A percentile compares a stretch with the other conserved stretches of the same genome.
Evolutionary conservation across 2,888 invertebrate genomes (phyloP).

Genomic region (Volucella inflata): DNA sequence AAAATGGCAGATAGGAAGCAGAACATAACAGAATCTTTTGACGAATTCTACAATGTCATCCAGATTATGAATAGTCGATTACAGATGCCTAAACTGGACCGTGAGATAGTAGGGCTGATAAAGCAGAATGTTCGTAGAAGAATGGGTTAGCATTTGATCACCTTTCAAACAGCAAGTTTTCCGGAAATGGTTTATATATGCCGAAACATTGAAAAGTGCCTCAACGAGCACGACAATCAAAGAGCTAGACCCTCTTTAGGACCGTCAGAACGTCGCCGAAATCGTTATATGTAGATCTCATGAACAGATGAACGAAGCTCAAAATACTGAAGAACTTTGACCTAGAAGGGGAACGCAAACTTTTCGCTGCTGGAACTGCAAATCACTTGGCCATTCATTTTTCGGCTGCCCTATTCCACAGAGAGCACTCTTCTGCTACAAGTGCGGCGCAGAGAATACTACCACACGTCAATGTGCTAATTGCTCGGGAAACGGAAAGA

Average conservation of each 20-base stretch:
- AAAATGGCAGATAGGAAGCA: conserved; percentile 8
- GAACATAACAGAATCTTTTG: not conserved
- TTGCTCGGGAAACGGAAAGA: conserved; percentile 10
- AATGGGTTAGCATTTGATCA: not conserved
- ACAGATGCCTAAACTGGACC: not conserved
- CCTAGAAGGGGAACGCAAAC: not conserved
- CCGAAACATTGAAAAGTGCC: conserved; percentile 6
- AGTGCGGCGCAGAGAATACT: too few relatives aligned
- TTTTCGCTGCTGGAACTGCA: not conserved
- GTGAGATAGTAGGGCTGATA: not conserved
- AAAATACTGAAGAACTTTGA: not conserved
- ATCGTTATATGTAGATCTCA: too few relatives aligned
- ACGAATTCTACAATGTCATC: too few relatives aligned
- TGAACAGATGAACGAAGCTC: not conserved
- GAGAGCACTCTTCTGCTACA: too few relatives aligned
- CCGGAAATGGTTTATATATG: conserved; percentile 12
- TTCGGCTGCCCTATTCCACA: too few relatives aligned
- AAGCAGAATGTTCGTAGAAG: conserved; percentile 3
- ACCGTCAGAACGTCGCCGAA: too few relatives aligned
- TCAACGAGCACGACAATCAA: not conserved
- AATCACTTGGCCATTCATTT: not conserved
- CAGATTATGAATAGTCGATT: not conserved
- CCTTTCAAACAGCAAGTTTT: not conserved
- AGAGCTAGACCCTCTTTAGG: too few relatives aligned
- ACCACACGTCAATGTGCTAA: not conserved